phyloP scores from a whole-genome alignment of 2,888 invertebrate species.

The Polylopha cassiicola region DNA sequence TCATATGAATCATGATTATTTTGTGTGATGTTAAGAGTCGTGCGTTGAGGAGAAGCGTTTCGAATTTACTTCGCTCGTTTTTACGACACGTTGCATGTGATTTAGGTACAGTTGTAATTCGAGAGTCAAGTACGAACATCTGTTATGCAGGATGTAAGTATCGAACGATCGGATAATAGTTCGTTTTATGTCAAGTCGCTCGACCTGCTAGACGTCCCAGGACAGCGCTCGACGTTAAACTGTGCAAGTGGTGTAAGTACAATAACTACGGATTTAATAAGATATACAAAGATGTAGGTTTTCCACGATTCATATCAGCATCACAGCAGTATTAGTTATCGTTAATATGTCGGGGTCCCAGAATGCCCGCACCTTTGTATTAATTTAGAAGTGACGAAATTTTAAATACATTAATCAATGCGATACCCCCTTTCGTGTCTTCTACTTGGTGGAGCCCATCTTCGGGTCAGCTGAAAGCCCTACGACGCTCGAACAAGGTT shows the following conservation, averaged over 20 bases:
- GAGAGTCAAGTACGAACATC: conserved; percentile 69
- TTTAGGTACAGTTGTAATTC: conserved; percentile 65
- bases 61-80: conserved; percentile 74
- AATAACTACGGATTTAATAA: conserved; percentile 65
- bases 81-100: conserved; percentile 63
- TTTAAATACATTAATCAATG: conserved; percentile 59
- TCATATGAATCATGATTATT: conserved; percentile 73
- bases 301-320: conserved; percentile 60
- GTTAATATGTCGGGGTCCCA: conserved; percentile 46
- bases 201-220: conserved; percentile 49
- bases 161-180: conserved; percentile 43
- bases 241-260: conserved; percentile 76
- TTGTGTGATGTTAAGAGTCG: conserved; percentile 77
- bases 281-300: conserved; percentile 75
- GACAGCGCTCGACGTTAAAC: conserved; percentile 64
- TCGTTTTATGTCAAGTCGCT: conserved; percentile 55
- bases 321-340: conserved; percentile 48
- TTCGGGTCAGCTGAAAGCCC: conserved; percentile 71
- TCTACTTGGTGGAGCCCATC: conserved; percentile 58
- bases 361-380: conserved; percentile 76
- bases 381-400: conserved; percentile 62
- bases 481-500: conserved; percentile 71
- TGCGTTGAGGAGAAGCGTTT: conserved; percentile 78
- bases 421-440: conserved; percentile 62
- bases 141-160: conserved; percentile 72